A percentile compares a stretch with the other conserved stretches of the same genome.
These are phyloP conservation scores for Rousettus leschenaultii DNA, from an alignment of 2,113 vertebrate species.

Conservation along the genomic window DNA sequence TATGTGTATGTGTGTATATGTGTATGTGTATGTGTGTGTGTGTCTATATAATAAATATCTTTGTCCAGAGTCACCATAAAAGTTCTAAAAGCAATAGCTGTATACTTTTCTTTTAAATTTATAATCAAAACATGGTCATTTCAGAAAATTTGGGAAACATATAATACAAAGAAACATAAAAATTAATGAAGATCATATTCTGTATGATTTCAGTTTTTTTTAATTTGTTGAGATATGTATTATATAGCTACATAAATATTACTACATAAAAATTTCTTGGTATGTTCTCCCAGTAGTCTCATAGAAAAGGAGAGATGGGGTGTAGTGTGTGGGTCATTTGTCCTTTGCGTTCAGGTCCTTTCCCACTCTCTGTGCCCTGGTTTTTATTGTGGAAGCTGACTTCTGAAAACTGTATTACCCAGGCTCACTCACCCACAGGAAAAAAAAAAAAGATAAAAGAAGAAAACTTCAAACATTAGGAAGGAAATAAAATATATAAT, in stretches of 20 bases:
- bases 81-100: background rate
- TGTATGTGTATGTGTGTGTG: too few relatives aligned
- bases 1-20: too few relatives aligned
- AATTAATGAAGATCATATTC: too few relatives aligned
- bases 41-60: too few relatives aligned
- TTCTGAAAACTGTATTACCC: background rate
- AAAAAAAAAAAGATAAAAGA: background rate
- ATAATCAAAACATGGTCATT: background rate
- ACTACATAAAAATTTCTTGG: background rate
- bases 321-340: background rate
- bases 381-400: background rate
- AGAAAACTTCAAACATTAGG: background rate
- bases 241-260: background rate
- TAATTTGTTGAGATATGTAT: too few relatives aligned
- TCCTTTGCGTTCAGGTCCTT: background rate
- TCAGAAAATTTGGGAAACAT: background rate
- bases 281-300: background rate
- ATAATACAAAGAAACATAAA: background rate
- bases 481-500: background rate
- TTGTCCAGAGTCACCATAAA: background rate
- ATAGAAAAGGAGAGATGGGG: background rate
- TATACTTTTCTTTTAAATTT: background rate
- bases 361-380: background rate
- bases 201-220: too few relatives aligned
- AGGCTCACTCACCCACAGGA: background rate